Percentiles rank a stretch among this genome's conserved stretches.
Conservation (phyloP, 2,797 vertebrate genomes). For the Gorsachius magnificus region DNA sequence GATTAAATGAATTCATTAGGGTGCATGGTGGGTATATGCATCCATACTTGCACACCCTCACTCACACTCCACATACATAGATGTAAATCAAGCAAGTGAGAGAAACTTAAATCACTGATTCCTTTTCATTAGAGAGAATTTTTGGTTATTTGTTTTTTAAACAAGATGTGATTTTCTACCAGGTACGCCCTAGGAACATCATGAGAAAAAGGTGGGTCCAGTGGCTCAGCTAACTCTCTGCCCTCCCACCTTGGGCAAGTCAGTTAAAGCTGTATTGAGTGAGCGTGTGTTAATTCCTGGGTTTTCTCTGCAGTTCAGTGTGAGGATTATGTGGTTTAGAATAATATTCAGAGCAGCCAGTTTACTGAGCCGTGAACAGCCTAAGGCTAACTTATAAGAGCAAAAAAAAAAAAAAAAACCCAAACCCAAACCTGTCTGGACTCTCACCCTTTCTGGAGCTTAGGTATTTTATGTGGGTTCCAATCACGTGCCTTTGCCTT, state of each 20-base stretch:
- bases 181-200: neutral
- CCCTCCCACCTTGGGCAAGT: neutral
- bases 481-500: neutral
- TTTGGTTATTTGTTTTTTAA: neutral
- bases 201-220: neutral
- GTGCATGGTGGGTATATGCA: neutral
- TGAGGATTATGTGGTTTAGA: conserved; percentile 32
- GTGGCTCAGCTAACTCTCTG: neutral
- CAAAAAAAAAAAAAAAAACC: neutral
- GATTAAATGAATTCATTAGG: neutral
- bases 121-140: neutral
- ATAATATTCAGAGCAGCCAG: conserved; percentile 6
- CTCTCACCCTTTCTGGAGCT: neutral
- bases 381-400: neutral
- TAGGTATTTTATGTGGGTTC: neutral
- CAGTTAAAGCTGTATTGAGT: neutral
- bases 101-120: neutral
- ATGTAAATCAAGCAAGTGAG: neutral
- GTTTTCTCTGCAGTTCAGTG: neutral
- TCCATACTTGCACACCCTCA: neutral
- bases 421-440: neutral
- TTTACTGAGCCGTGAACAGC: conserved; percentile 4
- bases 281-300: neutral
- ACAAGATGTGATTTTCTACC: neutral
- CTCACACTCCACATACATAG: neutral